A percentile compares a stretch with the other conserved stretches of the same genome.
Evolutionary conservation across 2,888 invertebrate species (phyloP).

Genomic region (Cyrtodaria siliqua): DNA sequence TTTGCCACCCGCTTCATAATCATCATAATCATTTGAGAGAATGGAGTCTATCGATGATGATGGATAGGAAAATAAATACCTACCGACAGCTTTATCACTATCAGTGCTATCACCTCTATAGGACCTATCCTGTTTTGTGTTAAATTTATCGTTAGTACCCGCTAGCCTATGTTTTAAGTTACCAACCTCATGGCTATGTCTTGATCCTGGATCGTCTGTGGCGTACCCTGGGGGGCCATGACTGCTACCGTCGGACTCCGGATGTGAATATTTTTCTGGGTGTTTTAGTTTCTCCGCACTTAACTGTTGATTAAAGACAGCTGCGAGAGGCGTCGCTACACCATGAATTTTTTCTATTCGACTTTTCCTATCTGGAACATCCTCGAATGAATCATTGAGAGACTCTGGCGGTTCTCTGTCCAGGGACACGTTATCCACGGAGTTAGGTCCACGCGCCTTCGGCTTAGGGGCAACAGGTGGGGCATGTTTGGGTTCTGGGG

Average conservation of each 20-base stretch:
- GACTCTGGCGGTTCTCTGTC: constrained; percentile 25
- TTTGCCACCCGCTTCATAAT: constrained; percentile 42
- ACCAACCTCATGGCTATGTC: constrained; percentile 32
- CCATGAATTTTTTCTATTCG: constrained; percentile 70
- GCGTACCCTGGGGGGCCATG: constrained; percentile 1
- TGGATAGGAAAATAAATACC: constrained; percentile 60
- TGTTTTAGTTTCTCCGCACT: constrained; percentile 30
- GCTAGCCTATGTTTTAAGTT: neutral
- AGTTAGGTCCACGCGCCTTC: constrained; percentile 36
- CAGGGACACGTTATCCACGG: constrained; percentile 29
- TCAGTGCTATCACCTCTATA: neutral
- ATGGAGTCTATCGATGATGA: constrained; percentile 58
- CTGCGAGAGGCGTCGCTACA: constrained; percentile 66
- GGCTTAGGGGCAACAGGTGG: constrained; percentile 58
- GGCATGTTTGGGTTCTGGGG: constrained; percentile 55
- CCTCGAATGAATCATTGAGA: constrained; percentile 60
- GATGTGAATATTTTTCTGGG: constrained; percentile 22
- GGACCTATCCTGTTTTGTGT: neutral
- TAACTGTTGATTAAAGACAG: constrained; percentile 24
- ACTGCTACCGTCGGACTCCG: constrained; percentile 7
- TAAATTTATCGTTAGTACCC: neutral
- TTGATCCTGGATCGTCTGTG: constrained; percentile 12
- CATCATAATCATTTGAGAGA: constrained; percentile 44
- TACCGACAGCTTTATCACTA: neutral
- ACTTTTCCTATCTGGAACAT: constrained; percentile 60